Conservation (phyloP, 2,113 vertebrate genomes). For the Sigmodon hispidus region DNA sequence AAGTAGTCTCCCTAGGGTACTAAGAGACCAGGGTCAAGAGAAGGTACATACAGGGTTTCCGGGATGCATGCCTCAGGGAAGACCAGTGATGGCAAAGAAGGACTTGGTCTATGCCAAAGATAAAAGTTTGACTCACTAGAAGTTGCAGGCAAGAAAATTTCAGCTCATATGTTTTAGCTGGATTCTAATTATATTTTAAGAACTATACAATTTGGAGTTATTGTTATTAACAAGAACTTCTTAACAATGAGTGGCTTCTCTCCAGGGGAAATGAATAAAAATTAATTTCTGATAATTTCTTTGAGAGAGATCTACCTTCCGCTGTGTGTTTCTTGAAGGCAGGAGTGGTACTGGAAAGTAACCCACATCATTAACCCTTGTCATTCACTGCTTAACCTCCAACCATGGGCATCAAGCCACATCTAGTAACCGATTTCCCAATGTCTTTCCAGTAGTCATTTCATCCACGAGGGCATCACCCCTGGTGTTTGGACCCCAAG, state of each 20-base stretch:
- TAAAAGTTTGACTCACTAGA: not conserved
- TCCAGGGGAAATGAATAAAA: conserved; percentile 63
- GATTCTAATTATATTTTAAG: conserved; percentile 60
- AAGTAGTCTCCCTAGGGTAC: not conserved
- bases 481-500: not conserved
- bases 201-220: conserved; percentile 33
- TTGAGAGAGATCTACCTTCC: conserved; percentile 32
- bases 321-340: not conserved
- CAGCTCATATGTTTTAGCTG: conserved; percentile 21
- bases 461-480: not conserved
- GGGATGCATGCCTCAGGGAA: not conserved
- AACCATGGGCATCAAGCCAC: not conserved
- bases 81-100: not conserved
- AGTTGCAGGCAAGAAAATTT: not conserved
- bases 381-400: not conserved
- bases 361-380: not conserved
- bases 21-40: not conserved
- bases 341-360: not conserved
- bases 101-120: not conserved
- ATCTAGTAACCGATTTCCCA: rapidly evolving
- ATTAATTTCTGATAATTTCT: conserved; percentile 62
- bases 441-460: not conserved
- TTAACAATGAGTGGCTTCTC: conserved; percentile 52
- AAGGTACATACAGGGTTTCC: not conserved
- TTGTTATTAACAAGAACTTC: conserved; percentile 45